Evolutionary conservation across 2,797 vertebrate genomes (phyloP).

Genomic region (Thamnophis elegans): DNA sequence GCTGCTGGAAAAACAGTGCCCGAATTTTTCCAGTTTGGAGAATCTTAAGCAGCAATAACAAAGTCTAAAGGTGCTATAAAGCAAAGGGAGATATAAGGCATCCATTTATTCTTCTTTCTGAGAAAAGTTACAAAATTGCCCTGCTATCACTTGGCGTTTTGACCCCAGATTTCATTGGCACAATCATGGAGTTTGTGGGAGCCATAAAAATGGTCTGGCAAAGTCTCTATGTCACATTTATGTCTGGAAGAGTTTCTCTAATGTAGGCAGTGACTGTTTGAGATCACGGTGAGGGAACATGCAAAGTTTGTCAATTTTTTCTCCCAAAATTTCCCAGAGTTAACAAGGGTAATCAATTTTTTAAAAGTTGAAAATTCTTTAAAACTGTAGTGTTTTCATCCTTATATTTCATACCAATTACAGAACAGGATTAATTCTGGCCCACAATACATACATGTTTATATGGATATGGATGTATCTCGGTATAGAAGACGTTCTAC

Average conservation of each 20-base stretch:
- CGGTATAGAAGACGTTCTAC: neutral
- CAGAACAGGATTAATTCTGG: neutral
- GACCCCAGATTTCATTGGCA: neutral
- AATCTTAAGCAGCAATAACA: neutral
- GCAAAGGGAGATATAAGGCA: neutral
- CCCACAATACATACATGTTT: neutral
- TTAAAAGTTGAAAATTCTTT: neutral
- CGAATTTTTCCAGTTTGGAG: neutral
- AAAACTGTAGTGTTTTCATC: neutral
- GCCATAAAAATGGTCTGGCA: neutral
- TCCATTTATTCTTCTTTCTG: neutral
- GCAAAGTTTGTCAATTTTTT: neutral
- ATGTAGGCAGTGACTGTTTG: neutral
- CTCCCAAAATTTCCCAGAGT: neutral
- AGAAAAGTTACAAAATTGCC: neutral
- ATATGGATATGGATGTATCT: neutral
- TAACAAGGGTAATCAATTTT: neutral
- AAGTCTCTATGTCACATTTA: neutral
- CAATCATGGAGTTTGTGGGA: neutral
- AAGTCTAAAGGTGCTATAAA: neutral
- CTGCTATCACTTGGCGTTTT: neutral
- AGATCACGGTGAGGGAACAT: neutral
- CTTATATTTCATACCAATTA: neutral
- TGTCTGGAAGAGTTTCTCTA: neutral
- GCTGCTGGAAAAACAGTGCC: neutral